Evolutionary conservation across 35 echinoderm and acorn worm species (phyloP).

Genomic region (Lytechinus pictus): DNA sequence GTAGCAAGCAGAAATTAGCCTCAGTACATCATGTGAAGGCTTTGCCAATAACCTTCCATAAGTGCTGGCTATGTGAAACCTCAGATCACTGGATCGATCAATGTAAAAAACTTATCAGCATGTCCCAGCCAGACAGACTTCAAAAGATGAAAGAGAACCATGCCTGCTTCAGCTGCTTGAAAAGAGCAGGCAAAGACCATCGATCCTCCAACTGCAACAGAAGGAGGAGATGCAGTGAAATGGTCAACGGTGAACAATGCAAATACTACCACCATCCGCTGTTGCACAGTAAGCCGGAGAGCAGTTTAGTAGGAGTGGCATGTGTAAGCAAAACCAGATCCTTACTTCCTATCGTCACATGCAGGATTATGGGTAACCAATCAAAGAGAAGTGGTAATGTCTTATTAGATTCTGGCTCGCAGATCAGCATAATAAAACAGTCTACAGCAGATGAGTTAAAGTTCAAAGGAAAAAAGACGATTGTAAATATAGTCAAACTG

Average conservation of each 20-base stretch:
- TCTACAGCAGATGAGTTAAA: too few species aligned
- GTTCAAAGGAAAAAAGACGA: too few species aligned
- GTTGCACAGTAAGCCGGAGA: background rate
- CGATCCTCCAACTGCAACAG: slow-evolving; percentile 43
- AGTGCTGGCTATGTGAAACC: slow-evolving; percentile 56
- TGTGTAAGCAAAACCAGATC: too few species aligned
- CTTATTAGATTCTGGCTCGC: too few species aligned
- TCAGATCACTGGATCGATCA: slow-evolving; percentile 57
- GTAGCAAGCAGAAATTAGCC: background rate
- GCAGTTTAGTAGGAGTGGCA: too few species aligned
- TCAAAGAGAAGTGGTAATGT: too few species aligned
- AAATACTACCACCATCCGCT: background rate
- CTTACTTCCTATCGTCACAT: too few species aligned
- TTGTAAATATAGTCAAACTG: too few species aligned
- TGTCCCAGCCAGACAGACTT: background rate
- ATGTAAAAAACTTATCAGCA: slow-evolving; percentile 9
- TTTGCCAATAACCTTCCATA: background rate
- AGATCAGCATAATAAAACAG: too few species aligned
- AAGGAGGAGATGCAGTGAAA: background rate
- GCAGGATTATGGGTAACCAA: too few species aligned
- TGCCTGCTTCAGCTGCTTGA: slow-evolving; percentile 65
- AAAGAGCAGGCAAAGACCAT: slow-evolving; percentile 61
- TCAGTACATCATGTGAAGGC: too few species aligned
- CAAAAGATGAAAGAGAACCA: slow-evolving; percentile 57
- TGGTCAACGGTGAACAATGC: background rate